Evolutionary conservation across 2,888 invertebrate species (phyloP), one percentile per base, ranked within the genome.

Genomic region (Camptogramma bilineatum): DNA sequence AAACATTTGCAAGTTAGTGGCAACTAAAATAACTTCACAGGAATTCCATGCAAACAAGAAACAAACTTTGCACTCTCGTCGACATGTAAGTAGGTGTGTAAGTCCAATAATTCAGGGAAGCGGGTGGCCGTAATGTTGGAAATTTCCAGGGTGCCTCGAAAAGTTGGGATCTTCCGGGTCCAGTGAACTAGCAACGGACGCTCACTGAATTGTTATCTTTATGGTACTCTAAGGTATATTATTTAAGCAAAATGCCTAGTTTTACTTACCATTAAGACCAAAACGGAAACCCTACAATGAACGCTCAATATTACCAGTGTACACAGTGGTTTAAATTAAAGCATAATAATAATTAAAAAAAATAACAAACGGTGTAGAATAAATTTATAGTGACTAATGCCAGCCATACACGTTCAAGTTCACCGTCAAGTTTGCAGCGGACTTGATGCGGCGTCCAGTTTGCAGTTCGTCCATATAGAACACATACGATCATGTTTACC

Each of bases 61-160:
- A 85, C 87, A 82, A 87, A 90, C 88, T 90, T 90, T 85, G 84
- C 86, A 88, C 87, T 88, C 85, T 84, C 84, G 79, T 76, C 79
- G 78, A 74, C 80, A 80, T 83, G 83, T 88, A 87, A 88, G 86
- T 88, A 86, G 84, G 87, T 87, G 86, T 87, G 84, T 87, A 87
- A 87, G 86, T 86, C 83, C 85, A 86, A 89, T 89, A 90, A 89
- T 86, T 90, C 84, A 87, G 83, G 83, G 82, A 82, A 87, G 78
- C 88, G 88, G 86, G 87, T 90, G 90, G 85, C 82, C 78, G 84
- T 89, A 89, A 88, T 90, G 90, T 87, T 84, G 76, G 80, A 88
- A 88, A 88, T 87, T 88, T 87, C 82, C 81, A 84, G 80, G 79
- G 80, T 73, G 80, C 75, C 78, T 78, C 78, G 78, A 80, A 85